These are phyloP conservation scores for Gari tellinella DNA, from an alignment of 2,888 invertebrate species.

Conservation along the genomic window DNA sequence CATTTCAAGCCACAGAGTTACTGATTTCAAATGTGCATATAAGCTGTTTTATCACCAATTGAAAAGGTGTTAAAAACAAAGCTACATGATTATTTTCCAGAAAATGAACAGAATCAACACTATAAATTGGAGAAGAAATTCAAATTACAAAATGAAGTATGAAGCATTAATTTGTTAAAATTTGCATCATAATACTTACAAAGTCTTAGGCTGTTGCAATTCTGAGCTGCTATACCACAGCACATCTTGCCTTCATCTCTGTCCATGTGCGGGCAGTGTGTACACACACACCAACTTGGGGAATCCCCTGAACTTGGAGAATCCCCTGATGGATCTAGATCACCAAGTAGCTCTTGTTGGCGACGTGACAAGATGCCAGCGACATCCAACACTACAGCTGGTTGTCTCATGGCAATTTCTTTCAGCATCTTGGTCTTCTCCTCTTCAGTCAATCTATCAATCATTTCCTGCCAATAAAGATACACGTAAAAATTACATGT, in stretches of 20 bases:
- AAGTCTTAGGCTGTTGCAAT: conserved; percentile 14
- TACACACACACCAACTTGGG: conserved; percentile 17
- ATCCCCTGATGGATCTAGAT: not conserved
- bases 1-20: no score
- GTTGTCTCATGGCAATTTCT: not conserved
- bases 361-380: conserved; percentile 1
- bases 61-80: no score
- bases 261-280: conserved; percentile 9
- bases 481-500: no score
- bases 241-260: conserved; percentile 14
- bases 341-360: not conserved
- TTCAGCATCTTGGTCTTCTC: conserved; percentile 7
- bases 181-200: no score
- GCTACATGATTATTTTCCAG: no score
- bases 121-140: no score
- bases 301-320: not conserved
- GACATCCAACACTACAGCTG: conserved; percentile 13
- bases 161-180: no score
- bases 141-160: no score
- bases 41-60: no score
- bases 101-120: no score
- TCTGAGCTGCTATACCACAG: conserved; percentile 6
- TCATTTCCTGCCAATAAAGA: conserved; percentile 17
- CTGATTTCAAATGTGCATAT: no score
- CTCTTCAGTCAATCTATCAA: conserved; percentile 1